Evolutionary conservation across 2,113 vertebrate species (phyloP), one percentile per base, ranked within the genome.

Genomic region (Paradisaea rubra): DNA sequence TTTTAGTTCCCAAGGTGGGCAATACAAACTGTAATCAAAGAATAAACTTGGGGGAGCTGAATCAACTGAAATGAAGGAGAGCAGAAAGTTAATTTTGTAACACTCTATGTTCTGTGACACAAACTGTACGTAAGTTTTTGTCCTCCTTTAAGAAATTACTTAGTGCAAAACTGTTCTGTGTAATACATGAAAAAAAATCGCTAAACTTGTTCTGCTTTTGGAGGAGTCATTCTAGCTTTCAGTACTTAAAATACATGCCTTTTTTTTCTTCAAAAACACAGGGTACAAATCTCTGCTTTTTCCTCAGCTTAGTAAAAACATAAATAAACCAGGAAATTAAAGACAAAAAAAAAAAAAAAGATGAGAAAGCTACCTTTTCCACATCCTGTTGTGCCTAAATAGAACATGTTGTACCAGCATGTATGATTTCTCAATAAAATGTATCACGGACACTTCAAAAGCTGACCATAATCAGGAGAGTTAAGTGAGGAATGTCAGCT

Each of bases 301-400:
- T 77, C 37, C 71, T 83, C 71, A 80, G 35, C 35, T 94, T 82
- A 83, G 78, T 39, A 57, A 95, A 94, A 96, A 52, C 41, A 80
- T n/a, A 92, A 94, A 94, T 88, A 94, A 93, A 86, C 42, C 79
- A 95, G 93, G 87, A 97, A 91, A 96, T 88, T 73, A 91, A 88
- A 79, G 56, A 47, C 2, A 5, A 59, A 80, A 85, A 82, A 64
- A 61, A 28, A 61, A 53, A 41, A 49, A 50, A 9, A 37, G 0
- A 35, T 17, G 61, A 65, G 41, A 89, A 85, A 91, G 35, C 22
- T 81, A 81, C 72, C 44, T 94, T 83, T 86, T 83, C 76, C 4
- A 7, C 72, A 90, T 86, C 82, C 86, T 88, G 42, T 91, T 65
- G 42, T 86, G 72, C 82, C 53, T 94, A 78, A 93, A 90, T 23